Conservation (phyloP, 1,140 invertebrate species). For the Macrotrachela quadricornifera region DNA sequence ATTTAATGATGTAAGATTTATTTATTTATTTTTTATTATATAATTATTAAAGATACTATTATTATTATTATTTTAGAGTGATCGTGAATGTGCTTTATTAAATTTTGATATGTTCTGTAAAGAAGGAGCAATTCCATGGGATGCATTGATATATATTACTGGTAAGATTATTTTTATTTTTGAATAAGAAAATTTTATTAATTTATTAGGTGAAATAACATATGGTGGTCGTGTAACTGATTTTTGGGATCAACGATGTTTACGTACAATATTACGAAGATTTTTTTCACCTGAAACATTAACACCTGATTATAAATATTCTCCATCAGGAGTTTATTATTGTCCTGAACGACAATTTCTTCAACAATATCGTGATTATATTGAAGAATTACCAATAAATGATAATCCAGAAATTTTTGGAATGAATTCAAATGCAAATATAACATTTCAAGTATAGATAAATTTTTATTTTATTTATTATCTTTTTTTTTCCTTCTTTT, state of each 20-base stretch:
- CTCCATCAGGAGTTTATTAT: conserved; percentile 50
- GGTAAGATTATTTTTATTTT: conserved; percentile 23
- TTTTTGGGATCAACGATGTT: conserved; percentile 29
- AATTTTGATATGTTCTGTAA: conserved; percentile 61
- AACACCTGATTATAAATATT: conserved; percentile 46
- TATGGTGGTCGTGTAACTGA: conserved; percentile 10
- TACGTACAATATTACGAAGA: conserved; percentile 54
- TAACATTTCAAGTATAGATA: conserved; percentile 49
- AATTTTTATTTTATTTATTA: conserved; percentile 16
- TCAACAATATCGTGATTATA: conserved; percentile 38
- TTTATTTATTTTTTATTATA: no score
- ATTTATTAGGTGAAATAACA: neutral
- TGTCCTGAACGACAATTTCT: conserved; percentile 37
- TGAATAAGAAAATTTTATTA: no score
- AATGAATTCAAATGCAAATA: conserved; percentile 72
- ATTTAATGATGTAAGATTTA: conserved; percentile 2
- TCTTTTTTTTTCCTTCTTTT: neutral
- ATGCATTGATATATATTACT: conserved; percentile 61
- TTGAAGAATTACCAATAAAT: conserved; percentile 49
- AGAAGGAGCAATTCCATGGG: conserved; percentile 52
- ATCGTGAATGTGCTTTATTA: conserved; percentile 60
- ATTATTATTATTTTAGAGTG: conserved; percentile 15
- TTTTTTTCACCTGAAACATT: conserved; percentile 53
- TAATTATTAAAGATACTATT: no score
- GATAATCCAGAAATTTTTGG: conserved; percentile 72